Evolutionary conservation across 2,113 vertebrate species (phyloP), one percentile per base, ranked within the genome.

Genomic region (Tachuris rubrigastra): DNA sequence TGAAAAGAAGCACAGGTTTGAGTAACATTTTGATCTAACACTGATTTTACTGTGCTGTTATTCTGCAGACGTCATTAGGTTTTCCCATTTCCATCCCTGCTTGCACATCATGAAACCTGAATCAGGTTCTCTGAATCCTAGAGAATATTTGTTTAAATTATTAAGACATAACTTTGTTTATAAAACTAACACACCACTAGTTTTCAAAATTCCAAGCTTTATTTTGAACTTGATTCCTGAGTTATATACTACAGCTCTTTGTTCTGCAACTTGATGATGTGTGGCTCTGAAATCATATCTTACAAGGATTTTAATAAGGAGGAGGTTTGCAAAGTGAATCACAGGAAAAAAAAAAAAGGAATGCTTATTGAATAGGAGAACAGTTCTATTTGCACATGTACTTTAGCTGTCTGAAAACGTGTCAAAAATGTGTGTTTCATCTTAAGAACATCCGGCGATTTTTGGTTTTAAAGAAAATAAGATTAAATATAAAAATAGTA

Each of bases 141-240:
- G 28, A 50, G 21, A 69, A 37, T 39, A 8, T 62, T 85, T 19
- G 6, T 84, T 81, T 81, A 47, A n/a, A 42, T 85, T 46, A 56
- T 44, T 53, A 53, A 72, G 28, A 17, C 44, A 75, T 75, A 81
- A 20, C 2, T n/a, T 89, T 76, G 60, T 75, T 78, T 35, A 30
- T 75, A 81, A 87, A 83, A 82, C 8, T 69, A 62, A 39, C 50
- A 14, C 12, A 59, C 66, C 1, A 3, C 46, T 72, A 22, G 9
- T 52, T 92, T 96, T 91, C 65, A 72, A 81, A 93, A 85, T 87
- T 35, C 47, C 77, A 75, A 27, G 46, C 58, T 87, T 83, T 81
- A 35, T 86, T 95, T 87, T 84, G 59, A 85, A 79, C 22, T n/a
- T 13, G 39, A 53, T 76, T 82, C 56, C 69, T 71, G 68, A 81